Percentiles rank a stretch among this genome's conserved stretches.
Conservation (phyloP, 2,113 vertebrate genomes). For the Chloropsis hardwickii region DNA sequence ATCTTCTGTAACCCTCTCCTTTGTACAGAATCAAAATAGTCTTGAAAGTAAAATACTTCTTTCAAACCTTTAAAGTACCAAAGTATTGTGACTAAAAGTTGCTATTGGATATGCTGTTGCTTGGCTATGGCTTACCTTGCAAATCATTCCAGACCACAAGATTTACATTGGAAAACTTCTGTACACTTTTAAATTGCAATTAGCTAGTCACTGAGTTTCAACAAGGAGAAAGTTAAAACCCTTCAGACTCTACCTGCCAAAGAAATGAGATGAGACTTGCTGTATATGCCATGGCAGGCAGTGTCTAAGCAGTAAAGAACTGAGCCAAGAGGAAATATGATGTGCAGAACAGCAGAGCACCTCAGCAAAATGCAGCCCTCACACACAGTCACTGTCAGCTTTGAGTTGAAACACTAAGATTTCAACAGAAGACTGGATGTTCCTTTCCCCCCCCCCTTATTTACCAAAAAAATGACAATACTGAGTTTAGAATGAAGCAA, state of each 20-base stretch:
- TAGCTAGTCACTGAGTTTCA: neutral
- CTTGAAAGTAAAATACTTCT: neutral
- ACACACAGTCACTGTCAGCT: neutral
- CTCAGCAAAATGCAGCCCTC: neutral
- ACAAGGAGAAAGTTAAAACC: neutral
- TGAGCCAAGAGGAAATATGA: neutral
- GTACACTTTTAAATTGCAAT: neutral
- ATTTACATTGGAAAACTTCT: neutral
- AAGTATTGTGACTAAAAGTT: neutral
- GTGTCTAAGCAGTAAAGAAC: neutral
- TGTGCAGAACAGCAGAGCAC: neutral
- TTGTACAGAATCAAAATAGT: neutral
- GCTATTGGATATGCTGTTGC: neutral
- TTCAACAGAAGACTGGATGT: neutral
- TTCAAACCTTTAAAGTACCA: neutral
- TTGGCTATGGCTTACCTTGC: neutral
- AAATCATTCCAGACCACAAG: neutral
- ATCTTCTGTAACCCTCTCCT: neutral
- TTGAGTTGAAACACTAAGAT: neutral
- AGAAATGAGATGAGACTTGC: neutral
- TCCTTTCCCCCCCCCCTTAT: rapidly evolving
- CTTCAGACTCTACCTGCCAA: neutral
- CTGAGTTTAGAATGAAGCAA: neutral
- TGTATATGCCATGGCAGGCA: neutral
- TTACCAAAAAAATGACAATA: neutral